Conservation (phyloP, 2,797 vertebrate genomes). For the Philypnodon macrostomus region DNA sequence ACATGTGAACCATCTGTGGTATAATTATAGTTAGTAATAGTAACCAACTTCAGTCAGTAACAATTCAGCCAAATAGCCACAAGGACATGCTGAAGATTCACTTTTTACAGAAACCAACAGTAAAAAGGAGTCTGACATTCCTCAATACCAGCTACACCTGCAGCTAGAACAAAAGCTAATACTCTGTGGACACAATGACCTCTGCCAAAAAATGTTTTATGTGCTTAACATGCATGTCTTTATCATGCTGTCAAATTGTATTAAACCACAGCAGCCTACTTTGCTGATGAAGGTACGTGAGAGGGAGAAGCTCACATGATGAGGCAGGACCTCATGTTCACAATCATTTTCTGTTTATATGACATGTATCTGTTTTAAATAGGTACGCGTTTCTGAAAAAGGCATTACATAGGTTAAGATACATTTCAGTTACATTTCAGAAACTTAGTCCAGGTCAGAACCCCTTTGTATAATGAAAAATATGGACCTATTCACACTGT, state of each 20-base stretch:
- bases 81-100: slow-evolving; percentile 47
- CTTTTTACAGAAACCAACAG: slow-evolving; percentile 20
- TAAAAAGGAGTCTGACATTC: slow-evolving; percentile 18
- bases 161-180: slow-evolving; percentile 23
- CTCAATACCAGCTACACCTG: slow-evolving; percentile 13
- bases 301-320: slow-evolving; percentile 10
- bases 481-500: slow-evolving; percentile 38
- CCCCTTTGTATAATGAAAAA: slow-evolving; percentile 26
- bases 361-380: slow-evolving; percentile 5
- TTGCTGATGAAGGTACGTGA: slow-evolving; percentile 24
- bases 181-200: slow-evolving; percentile 20
- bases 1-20: slow-evolving; percentile 9
- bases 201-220: slow-evolving; percentile 22
- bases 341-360: slow-evolving; percentile 23
- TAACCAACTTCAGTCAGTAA: slow-evolving; percentile 30
- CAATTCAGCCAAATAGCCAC: slow-evolving; percentile 31
- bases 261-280: slow-evolving; percentile 19
- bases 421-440: slow-evolving; percentile 30
- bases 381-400: slow-evolving; percentile 36
- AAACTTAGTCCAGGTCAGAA: slow-evolving; percentile 23
- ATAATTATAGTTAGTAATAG: slow-evolving; percentile 18
- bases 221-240: slow-evolving; percentile 47
- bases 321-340: slow-evolving; percentile 21
- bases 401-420: slow-evolving; percentile 32
- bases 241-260: slow-evolving; percentile 51